A percentile compares a stretch with the other conserved stretches of the same genome.
Conservation (phyloP, 2,113 vertebrate species). For the Pollachius pollachius region DNA sequence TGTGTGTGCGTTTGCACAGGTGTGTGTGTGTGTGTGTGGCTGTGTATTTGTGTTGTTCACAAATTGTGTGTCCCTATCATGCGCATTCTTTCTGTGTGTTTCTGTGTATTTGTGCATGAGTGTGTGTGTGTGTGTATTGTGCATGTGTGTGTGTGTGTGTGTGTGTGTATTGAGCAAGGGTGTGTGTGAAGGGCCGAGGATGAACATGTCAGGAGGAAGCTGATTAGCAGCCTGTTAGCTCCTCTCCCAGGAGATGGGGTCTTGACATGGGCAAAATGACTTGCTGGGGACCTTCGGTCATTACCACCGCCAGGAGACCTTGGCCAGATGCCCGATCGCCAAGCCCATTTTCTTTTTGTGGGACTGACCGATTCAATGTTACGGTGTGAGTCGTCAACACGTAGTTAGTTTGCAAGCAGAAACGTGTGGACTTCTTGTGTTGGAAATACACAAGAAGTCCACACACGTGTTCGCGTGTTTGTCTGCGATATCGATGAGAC, state of each 20-base stretch:
- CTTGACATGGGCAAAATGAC: conserved; percentile 44
- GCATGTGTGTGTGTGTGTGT: conserved; percentile 6
- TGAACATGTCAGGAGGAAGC: conserved; percentile 65
- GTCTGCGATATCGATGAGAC: background rate
- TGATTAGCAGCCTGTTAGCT: conserved; percentile 66
- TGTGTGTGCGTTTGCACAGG: background rate
- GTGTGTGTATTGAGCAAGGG: conserved; percentile 11
- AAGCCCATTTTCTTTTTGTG: too few relatives aligned
- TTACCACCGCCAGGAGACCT: conserved; percentile 9
- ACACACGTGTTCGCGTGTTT: background rate
- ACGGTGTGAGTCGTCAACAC: too few relatives aligned
- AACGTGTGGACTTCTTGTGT: too few relatives aligned
- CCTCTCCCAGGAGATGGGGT: conserved; percentile 54
- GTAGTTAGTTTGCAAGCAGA: too few relatives aligned
- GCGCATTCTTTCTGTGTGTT: background rate
- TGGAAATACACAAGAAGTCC: too few relatives aligned
- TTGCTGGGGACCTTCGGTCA: conserved; percentile 34
- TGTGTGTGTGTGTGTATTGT: background rate
- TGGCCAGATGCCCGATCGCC: background rate
- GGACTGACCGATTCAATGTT: too few relatives aligned
- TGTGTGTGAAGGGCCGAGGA: conserved; percentile 35
- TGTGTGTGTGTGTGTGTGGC: background rate
- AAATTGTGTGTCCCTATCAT: background rate
- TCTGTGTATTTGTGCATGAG: too few relatives aligned
- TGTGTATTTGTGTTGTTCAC: background rate